Percentiles rank a stretch among this genome's conserved stretches.
phyloP scores from a whole-genome alignment of 2,797 vertebrate genomes.

The Mus spretus region DNA sequence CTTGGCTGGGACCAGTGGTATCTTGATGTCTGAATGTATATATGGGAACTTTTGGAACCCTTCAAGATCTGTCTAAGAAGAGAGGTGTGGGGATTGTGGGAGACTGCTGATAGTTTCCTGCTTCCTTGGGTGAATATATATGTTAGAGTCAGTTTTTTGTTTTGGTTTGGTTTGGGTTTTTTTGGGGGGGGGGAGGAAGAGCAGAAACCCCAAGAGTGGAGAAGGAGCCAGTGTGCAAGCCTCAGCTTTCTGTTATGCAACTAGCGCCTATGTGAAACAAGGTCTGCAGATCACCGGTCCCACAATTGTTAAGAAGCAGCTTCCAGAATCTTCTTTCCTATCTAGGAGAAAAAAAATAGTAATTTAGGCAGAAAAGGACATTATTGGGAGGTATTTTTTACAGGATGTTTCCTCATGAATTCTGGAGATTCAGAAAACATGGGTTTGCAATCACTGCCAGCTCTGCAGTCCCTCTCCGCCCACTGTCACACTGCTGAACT shows the following conservation, averaged over 20 bases:
- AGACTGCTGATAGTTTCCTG: slow-evolving; percentile 15
- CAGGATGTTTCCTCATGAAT: not conserved
- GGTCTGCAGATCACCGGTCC: not conserved
- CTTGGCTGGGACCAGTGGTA: not conserved
- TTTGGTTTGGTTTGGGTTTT: not conserved
- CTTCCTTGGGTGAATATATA: not conserved
- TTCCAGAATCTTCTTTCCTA: not conserved
- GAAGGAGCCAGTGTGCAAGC: not conserved
- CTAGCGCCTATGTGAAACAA: not conserved
- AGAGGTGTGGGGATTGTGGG: not conserved
- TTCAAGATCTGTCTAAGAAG: not conserved
- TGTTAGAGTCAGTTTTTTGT: slow-evolving; percentile 53
- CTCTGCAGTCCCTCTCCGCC: no score
- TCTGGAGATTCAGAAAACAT: not conserved
- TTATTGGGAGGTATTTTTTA: not conserved
- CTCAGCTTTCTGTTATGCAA: not conserved
- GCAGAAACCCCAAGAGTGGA: not conserved
- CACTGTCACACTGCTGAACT: no score
- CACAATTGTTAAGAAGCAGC: not conserved
- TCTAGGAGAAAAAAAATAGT: not conserved
- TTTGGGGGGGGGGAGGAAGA: not conserved
- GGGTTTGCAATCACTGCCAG: not conserved
- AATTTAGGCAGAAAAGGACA: not conserved
- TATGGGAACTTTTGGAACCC: not conserved
- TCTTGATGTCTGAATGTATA: not conserved